Evolutionary conservation across 2,797 vertebrate species (phyloP).

Genomic region (Momotus momota): DNA sequence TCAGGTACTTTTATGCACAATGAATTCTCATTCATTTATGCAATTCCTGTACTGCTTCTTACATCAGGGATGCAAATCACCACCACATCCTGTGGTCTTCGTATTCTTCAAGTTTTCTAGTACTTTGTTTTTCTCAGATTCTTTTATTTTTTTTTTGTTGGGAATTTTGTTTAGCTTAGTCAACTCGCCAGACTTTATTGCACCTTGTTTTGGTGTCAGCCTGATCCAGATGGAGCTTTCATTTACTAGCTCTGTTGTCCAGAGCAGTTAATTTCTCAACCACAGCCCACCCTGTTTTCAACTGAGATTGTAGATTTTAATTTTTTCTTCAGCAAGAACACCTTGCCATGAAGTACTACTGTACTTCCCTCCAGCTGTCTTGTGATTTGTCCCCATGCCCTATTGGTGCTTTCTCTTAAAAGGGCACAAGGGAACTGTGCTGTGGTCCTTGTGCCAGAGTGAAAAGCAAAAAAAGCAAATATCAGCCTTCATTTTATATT

Average conservation of each 20-base stretch:
- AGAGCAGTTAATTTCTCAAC: conserved; percentile 9
- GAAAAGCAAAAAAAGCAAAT: neutral
- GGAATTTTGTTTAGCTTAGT: neutral
- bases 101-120: neutral
- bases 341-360: neutral
- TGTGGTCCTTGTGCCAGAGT: neutral
- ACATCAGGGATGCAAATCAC: neutral
- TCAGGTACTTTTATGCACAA: neutral
- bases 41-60: neutral
- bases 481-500: neutral
- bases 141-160: neutral
- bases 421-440: neutral
- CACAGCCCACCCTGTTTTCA: neutral
- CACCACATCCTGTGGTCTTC: neutral
- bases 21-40: neutral
- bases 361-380: neutral
- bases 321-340: neutral
- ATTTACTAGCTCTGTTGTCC: conserved; percentile 3
- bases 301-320: neutral
- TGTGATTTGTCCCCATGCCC: neutral
- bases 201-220: conserved; percentile 28
- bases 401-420: neutral
- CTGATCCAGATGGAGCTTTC: conserved; percentile 35
- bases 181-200: conserved; percentile 15
- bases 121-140: neutral